Conservation (phyloP, 2,797 vertebrate genomes). For the Yasuhikotakia modesta region DNA sequence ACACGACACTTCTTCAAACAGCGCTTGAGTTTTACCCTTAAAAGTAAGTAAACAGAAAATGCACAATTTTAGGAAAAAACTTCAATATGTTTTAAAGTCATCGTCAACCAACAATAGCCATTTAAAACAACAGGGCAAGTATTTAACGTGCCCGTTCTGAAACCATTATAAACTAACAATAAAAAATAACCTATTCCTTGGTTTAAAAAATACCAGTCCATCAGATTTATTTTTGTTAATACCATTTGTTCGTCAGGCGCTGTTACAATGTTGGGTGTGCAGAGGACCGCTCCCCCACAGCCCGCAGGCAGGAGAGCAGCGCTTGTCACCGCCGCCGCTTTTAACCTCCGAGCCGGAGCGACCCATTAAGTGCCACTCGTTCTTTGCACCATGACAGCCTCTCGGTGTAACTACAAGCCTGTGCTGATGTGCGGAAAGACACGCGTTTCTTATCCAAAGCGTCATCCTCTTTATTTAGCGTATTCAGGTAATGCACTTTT, state of each 20-base stretch:
- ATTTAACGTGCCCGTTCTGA: neutral
- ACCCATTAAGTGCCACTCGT: constrained; percentile 57
- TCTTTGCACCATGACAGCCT: constrained; percentile 24
- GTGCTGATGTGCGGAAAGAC: neutral
- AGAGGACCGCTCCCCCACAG: constrained; percentile 56
- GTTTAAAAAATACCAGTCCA: neutral
- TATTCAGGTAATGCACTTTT: neutral
- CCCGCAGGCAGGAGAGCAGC: constrained; percentile 71
- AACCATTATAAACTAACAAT: neutral
- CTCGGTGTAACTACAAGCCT: neutral
- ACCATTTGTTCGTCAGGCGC: neutral
- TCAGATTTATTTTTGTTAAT: neutral
- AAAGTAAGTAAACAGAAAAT: constrained; percentile 42
- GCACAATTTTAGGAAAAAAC: neutral
- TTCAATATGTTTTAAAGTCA: neutral
- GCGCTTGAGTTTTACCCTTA: constrained; percentile 76
- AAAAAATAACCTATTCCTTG: no score
- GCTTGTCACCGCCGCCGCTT: constrained; percentile 41
- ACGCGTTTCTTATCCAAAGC: constrained; percentile 28
- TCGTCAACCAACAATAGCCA: neutral
- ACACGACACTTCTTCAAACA: constrained; percentile 87
- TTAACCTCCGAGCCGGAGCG: constrained; percentile 60
- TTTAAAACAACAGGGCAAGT: neutral
- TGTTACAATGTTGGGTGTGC: constrained; percentile 8
- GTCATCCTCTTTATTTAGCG: constrained; percentile 15